Evolutionary conservation across 1,140 invertebrate species (phyloP), one percentile per base, ranked within the genome.

Genomic region (Plodia interpunctella): DNA sequence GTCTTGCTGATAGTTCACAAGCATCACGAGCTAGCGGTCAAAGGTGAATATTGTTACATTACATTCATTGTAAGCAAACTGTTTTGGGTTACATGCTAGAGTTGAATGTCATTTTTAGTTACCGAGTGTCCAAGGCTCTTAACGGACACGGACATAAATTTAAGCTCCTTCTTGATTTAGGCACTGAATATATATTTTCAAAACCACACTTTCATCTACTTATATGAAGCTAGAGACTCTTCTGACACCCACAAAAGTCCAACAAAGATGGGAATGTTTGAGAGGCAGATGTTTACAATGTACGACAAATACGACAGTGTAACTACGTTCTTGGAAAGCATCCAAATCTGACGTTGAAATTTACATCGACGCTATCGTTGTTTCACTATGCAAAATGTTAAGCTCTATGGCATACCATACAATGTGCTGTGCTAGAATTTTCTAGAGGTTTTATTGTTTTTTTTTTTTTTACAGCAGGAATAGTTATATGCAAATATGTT

Each of bases 11-110:
- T 75, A 76, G 72, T 74, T 76, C 80, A 80, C 66, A 70, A 76
- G 65, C 72, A 78, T 72, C 79, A 87, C 76, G 81, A 73, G 70
- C 52, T 59, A 49, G 61, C 71, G 79, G 77, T 78, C 76, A 78
- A 64, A 83, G 72, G 72, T 80, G 62, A 75, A 72, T 60, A 71
- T 72, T 72, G 65, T 69, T 66, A 68, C 58, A 25, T 25, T 32
- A 32, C 6, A 64, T 28, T 65, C 59, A 25, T 25, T 17, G 38
- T 17, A 44, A 44, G 38, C 38, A 44, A 44, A 44, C 38, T 15
- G 38, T 44, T 44, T 44, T 4, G 13, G 38, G 13, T 44, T 44
- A 17, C 13, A 44, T 15, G 15, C 13, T 4, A 1, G 38, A 44
- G 38, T 44, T 44, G 15, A 44, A 44, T 15, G 10, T 44, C 38